Percentiles rank a stretch among this genome's conserved stretches.
Evolutionary conservation across 2,888 invertebrate species (phyloP).

Genomic region (Cancer borealis): DNA sequence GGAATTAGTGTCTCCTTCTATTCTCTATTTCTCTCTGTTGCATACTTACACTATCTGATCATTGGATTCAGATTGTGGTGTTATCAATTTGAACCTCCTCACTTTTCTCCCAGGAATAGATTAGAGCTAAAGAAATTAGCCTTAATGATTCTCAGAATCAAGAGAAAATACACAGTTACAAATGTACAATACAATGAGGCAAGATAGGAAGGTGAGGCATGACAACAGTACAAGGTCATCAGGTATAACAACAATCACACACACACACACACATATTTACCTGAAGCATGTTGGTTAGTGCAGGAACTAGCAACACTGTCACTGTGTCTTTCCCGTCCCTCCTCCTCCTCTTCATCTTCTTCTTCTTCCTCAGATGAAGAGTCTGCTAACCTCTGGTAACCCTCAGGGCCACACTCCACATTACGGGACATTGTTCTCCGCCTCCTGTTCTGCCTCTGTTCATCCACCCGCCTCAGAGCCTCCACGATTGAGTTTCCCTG

Average conservation of each 20-base stretch:
- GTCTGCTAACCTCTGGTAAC: constrained; percentile 68
- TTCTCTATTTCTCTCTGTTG: background rate
- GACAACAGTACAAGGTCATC: background rate
- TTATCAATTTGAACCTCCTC: background rate
- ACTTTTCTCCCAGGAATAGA: background rate
- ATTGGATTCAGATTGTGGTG: background rate
- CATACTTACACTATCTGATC: background rate
- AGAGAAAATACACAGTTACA: background rate
- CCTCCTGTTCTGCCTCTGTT: constrained; percentile 56
- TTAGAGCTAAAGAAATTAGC: background rate
- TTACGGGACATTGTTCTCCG: constrained; percentile 62
- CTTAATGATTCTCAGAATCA: background rate
- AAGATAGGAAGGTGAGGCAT: background rate
- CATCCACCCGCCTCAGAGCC: constrained; percentile 67
- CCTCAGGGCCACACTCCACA: constrained; percentile 71
- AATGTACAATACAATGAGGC: too few species aligned
- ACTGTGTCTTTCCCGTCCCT: background rate
- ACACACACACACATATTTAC: constrained; percentile 11
- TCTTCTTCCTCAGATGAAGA: constrained; percentile 66
- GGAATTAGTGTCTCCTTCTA: too few species aligned
- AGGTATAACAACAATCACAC: background rate
- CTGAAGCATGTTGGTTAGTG: background rate
- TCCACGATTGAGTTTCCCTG: constrained; percentile 76
- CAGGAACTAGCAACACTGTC: background rate
- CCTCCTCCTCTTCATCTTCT: constrained; percentile 59